These are phyloP conservation scores for Gryllus bimaculatus DNA, from an alignment of 1,140 invertebrate species.

Conservation along the genomic window DNA sequence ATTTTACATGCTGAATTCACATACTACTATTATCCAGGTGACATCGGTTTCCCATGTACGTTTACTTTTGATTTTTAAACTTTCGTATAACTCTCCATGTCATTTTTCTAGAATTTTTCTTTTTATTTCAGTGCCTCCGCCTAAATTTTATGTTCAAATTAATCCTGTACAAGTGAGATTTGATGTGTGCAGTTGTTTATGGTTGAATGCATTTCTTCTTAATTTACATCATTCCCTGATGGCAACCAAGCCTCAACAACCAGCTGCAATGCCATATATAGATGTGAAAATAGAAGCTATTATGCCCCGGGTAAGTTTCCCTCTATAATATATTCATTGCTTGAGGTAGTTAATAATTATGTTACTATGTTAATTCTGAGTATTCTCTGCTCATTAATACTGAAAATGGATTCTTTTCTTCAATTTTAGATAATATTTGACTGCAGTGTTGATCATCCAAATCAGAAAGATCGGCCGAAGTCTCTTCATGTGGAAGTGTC, in stretches of 20 bases:
- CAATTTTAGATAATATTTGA: conserved; percentile 56
- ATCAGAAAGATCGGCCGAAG: conserved; percentile 70
- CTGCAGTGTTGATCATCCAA: conserved; percentile 54
- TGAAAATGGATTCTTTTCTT: not conserved
- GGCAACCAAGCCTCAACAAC: conserved; percentile 30
- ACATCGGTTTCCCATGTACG: conserved; percentile 84
- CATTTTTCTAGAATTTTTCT: not conserved
- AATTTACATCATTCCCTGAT: conserved; percentile 70
- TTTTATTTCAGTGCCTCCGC: conserved; percentile 66
- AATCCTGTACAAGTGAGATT: conserved; percentile 80
- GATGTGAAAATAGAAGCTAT: conserved; percentile 84
- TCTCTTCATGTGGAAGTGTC: conserved; percentile 74
- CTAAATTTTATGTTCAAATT: conserved; percentile 82
- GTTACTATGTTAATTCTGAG: conserved; percentile 4
- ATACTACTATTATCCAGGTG: conserved; percentile 94
- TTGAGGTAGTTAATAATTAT: conserved; percentile 11
- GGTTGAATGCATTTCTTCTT: conserved; percentile 87
- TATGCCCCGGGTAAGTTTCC: conserved; percentile 66
- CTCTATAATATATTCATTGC: not conserved
- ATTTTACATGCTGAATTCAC: conserved; percentile 91
- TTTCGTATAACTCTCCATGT: not conserved
- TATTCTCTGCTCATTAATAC: not conserved
- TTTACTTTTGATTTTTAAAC: conserved; percentile 18
- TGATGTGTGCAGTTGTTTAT: conserved; percentile 75
- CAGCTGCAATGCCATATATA: conserved; percentile 56